Evolutionary conservation across 2,888 invertebrate species (phyloP).

Genomic region (Coelogynopora nodosa): DNA sequence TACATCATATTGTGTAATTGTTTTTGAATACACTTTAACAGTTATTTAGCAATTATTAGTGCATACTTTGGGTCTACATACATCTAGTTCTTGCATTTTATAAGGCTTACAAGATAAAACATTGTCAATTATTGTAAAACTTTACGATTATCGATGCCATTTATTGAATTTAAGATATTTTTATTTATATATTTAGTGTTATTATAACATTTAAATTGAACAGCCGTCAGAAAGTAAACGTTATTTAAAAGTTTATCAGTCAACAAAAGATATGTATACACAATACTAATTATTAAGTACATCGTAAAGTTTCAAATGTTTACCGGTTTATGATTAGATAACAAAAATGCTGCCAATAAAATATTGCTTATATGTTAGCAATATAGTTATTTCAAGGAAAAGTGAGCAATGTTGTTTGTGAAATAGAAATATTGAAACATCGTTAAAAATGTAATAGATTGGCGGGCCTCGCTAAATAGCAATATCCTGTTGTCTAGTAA

Average conservation of each 20-base stretch:
- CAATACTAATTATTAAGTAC: not conserved
- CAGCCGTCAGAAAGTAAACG: too few relatives aligned
- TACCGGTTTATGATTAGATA: not conserved
- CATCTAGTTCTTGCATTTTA: too few relatives aligned
- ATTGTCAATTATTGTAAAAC: too few relatives aligned
- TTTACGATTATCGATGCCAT: too few relatives aligned
- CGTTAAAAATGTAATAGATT: not conserved
- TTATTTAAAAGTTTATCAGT: not conserved
- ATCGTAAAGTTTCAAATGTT: not conserved
- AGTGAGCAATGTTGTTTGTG: not conserved
- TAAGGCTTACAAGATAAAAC: too few relatives aligned
- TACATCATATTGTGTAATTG: too few relatives aligned
- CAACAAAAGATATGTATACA: not conserved
- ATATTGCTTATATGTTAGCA: not conserved
- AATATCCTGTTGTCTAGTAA: not conserved
- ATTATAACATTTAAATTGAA: too few relatives aligned
- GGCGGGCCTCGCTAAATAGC: not conserved
- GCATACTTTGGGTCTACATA: too few relatives aligned
- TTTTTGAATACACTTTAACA: too few relatives aligned
- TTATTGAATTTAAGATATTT: too few relatives aligned
- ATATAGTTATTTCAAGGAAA: not conserved
- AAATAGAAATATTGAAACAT: not conserved
- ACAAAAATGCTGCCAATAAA: not conserved
- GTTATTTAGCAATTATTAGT: too few relatives aligned
- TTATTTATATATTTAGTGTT: too few relatives aligned